These are phyloP conservation scores for Oryzias javanicus DNA, from an alignment of 2,113 vertebrate species.

Conservation along the genomic window DNA sequence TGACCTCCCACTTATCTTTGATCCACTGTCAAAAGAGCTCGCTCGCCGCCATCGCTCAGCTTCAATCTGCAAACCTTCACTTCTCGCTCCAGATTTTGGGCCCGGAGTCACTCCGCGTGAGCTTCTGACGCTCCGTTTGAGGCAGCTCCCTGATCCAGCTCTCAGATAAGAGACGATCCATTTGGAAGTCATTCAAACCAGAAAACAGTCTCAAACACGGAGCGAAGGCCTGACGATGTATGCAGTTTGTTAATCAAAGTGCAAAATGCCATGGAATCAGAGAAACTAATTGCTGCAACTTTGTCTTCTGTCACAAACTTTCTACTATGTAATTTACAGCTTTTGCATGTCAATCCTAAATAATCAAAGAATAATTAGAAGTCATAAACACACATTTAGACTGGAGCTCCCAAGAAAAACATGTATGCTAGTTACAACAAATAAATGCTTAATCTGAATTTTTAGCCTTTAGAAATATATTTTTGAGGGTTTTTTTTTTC, in stretches of 20 bases:
- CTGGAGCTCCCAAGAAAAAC: no score
- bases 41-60: constrained; percentile 56
- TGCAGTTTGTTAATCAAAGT: constrained; percentile 40
- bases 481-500: no score
- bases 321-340: no score
- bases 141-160: constrained; percentile 44
- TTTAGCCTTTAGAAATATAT: no score
- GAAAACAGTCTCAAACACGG: constrained; percentile 3
- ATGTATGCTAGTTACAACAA: no score
- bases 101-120: constrained; percentile 54
- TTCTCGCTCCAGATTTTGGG: constrained; percentile 59
- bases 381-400: no score
- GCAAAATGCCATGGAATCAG: constrained; percentile 22
- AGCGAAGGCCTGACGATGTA: constrained; percentile 2
- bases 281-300: background rate
- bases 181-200: constrained; percentile 41
- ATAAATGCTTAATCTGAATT: no score
- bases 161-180: constrained; percentile 47
- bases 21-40: constrained; percentile 69
- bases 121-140: constrained; percentile 62
- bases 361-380: no score
- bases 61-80: constrained; percentile 51
- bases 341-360: no score
- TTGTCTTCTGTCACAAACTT: no score
- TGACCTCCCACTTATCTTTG: constrained; percentile 74